phyloP scores from a whole-genome alignment of 2,113 vertebrate species.

The Mormyrus lacerda region DNA sequence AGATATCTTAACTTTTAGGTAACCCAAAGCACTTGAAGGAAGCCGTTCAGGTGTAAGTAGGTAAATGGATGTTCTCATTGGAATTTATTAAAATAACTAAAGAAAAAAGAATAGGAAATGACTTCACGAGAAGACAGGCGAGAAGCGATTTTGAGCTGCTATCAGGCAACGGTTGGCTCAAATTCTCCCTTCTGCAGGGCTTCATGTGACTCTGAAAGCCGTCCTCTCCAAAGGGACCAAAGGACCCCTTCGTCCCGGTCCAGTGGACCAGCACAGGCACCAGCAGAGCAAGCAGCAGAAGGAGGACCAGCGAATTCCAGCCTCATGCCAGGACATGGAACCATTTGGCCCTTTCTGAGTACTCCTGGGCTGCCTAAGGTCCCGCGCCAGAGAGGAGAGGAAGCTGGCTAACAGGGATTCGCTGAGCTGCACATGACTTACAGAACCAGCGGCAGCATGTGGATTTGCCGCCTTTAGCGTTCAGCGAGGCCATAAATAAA shows the following conservation, averaged over 20 bases:
- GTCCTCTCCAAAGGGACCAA: neutral
- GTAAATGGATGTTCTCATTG: neutral
- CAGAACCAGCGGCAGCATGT: neutral
- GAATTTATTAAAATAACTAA: neutral
- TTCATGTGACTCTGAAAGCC: neutral
- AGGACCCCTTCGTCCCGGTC: neutral
- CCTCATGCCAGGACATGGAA: neutral
- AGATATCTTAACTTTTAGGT: neutral
- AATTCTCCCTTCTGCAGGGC: neutral
- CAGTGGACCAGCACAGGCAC: neutral
- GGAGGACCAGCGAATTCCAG: neutral
- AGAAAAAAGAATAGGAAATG: neutral
- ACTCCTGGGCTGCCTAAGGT: neutral
- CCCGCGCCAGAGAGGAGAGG: neutral
- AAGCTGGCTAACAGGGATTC: neutral
- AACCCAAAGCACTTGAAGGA: neutral
- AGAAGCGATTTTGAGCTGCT: neutral
- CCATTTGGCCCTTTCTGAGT: neutral
- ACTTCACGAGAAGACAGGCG: neutral
- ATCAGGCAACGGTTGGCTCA: neutral
- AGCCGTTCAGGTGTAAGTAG: neutral
- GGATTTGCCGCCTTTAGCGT: neutral
- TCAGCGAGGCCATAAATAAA: neutral
- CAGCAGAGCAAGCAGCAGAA: neutral
- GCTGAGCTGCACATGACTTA: neutral